A percentile compares a stretch with the other conserved stretches of the same genome.
phyloP scores from a whole-genome alignment of 2,888 invertebrate genomes.

The Drosophila neotestacea region DNA sequence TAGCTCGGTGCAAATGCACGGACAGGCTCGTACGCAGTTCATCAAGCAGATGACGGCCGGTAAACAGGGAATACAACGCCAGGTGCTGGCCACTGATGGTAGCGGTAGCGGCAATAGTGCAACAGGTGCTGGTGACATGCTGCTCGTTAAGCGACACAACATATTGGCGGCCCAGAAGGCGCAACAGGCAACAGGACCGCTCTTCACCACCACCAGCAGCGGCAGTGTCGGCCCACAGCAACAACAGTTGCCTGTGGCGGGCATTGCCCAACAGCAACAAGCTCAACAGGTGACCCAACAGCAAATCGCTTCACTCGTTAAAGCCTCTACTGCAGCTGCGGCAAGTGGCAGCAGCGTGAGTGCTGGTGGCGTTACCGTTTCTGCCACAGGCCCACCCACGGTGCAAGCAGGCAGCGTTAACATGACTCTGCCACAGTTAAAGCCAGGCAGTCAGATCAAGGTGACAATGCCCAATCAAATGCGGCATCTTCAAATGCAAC shows the following conservation, averaged over 20 bases:
- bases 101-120: constrained; percentile 86
- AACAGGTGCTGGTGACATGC: constrained; percentile 86
- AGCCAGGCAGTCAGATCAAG: constrained; percentile 85
- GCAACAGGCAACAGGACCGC: constrained; percentile 82
- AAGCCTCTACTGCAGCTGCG: constrained; percentile 84
- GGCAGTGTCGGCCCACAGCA: constrained; percentile 77
- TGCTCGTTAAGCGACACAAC: constrained; percentile 87
- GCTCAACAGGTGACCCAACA: constrained; percentile 84
- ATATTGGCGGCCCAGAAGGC: constrained; percentile 84
- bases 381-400: constrained; percentile 68
- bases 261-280: constrained; percentile 84
- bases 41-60: constrained; percentile 84
- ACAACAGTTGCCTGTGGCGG: constrained; percentile 83
- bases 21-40: constrained; percentile 83
- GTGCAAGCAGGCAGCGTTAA: constrained; percentile 81
- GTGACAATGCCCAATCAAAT: constrained; percentile 88
- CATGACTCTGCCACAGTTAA: constrained; percentile 84
- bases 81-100: constrained; percentile 85
- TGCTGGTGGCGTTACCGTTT: constrained; percentile 82
- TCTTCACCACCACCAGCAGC: constrained; percentile 86
- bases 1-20: constrained; percentile 86
- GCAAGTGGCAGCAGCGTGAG: constrained; percentile 70
- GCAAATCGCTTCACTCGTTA: constrained; percentile 84
- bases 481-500: constrained; percentile 88
- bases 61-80: constrained; percentile 86